phyloP scores from a whole-genome alignment of 2,113 vertebrate genomes.

The Chloropsis cyanopogon region DNA sequence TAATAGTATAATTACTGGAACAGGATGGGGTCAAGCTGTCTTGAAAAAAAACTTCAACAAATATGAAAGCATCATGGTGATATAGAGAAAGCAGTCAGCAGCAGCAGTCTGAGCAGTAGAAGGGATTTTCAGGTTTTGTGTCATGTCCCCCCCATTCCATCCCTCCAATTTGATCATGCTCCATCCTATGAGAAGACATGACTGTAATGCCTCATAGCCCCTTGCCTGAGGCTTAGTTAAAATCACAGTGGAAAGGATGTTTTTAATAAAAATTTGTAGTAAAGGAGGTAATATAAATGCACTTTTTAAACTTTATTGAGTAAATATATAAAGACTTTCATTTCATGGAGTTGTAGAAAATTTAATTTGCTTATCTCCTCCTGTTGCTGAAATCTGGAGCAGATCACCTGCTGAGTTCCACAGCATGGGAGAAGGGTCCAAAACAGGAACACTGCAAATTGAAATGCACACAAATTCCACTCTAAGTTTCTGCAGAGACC shows the following conservation, averaged over 20 bases:
- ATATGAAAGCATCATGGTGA: background rate
- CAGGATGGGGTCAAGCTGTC: background rate
- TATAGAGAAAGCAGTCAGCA: background rate
- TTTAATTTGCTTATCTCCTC: background rate
- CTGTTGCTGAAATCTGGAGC: background rate
- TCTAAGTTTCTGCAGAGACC: background rate
- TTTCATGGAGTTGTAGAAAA: background rate
- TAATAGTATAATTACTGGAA: background rate
- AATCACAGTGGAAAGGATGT: background rate
- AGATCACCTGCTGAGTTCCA: background rate
- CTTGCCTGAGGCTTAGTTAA: background rate
- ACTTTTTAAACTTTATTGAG: background rate
- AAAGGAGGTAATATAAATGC: background rate
- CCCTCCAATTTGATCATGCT: background rate
- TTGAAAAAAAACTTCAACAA: background rate
- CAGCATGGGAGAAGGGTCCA: background rate
- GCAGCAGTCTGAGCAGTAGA: background rate
- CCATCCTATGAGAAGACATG: background rate
- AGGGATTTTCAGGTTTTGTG: background rate
- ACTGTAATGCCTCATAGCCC: background rate
- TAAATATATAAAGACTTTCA: background rate
- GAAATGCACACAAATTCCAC: background rate
- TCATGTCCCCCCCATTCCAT: background rate
- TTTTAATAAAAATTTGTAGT: background rate
- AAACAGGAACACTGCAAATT: background rate